Evolutionary conservation across 2,888 invertebrate genomes (phyloP).

Genomic region (Caenorhabditis doughertyi): DNA sequence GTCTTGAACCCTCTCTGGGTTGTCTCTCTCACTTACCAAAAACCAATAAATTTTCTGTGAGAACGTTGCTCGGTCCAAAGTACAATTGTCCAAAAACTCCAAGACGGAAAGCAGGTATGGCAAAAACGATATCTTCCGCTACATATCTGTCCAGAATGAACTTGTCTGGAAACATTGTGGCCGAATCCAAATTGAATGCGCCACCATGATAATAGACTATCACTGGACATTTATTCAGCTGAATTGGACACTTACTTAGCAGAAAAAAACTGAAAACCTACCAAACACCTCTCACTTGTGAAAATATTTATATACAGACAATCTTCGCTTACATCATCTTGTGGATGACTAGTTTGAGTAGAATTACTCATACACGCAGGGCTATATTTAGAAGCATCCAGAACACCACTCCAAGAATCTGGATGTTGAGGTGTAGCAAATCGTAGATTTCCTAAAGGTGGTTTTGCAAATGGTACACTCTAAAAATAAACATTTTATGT

Average conservation of each 20-base stretch:
- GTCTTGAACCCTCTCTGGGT: background rate
- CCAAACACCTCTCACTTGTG: conserved; percentile 53
- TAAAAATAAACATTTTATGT: background rate
- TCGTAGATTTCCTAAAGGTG: conserved; percentile 38
- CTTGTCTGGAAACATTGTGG: conserved; percentile 71
- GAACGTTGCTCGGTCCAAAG: conserved; percentile 65
- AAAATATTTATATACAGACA: conserved; percentile 60
- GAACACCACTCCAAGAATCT: conserved; percentile 32
- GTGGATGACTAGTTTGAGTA: background rate
- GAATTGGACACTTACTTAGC: too few species aligned
- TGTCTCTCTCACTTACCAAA: conserved; percentile 55
- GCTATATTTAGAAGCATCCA: conserved; percentile 43
- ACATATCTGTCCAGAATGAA: conserved; percentile 71
- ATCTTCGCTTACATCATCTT: conserved; percentile 38
- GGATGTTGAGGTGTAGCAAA: conserved; percentile 39
- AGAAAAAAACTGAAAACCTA: background rate
- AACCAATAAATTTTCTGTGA: conserved; percentile 71
- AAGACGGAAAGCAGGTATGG: conserved; percentile 72
- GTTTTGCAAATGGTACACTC: conserved; percentile 34
- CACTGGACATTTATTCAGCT: conserved; percentile 66
- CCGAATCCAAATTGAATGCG: conserved; percentile 68
- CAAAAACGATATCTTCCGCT: conserved; percentile 68
- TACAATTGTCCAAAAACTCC: conserved; percentile 75
- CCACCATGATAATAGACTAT: conserved; percentile 75
- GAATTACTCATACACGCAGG: conserved; percentile 39